Evolutionary conservation across 1,140 invertebrate species (phyloP).

Genomic region (Papilio polyxenes): DNA sequence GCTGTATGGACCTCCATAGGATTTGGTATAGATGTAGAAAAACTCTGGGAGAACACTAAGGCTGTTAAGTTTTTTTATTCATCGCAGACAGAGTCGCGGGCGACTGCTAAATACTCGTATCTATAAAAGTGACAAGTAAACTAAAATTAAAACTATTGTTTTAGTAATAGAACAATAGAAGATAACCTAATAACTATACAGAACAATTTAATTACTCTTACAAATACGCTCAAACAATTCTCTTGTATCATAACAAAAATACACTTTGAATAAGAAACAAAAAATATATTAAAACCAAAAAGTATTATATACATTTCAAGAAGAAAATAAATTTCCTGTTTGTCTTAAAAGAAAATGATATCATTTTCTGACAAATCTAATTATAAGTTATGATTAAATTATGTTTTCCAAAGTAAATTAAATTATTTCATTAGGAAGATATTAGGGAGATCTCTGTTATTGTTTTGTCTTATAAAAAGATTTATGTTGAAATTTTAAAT

Average conservation of each 20-base stretch:
- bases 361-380: conserved; percentile 12
- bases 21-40: no score
- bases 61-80: no score
- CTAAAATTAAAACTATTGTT: no score
- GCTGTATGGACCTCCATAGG: no score
- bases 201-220: no score
- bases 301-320: not conserved
- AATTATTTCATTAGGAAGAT: conserved; percentile 10
- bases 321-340: not conserved
- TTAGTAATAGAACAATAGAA: not conserved
- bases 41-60: no score
- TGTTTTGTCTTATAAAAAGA: not conserved
- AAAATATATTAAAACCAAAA: not conserved
- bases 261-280: not conserved
- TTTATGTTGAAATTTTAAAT: not conserved
- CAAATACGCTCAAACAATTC: not conserved
- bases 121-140: no score
- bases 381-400: conserved; percentile 15
- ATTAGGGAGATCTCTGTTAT: not conserved
- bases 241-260: not conserved
- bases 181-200: not conserved
- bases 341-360: conserved; percentile 8
- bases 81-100: no score
- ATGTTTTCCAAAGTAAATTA: conserved; percentile 4
- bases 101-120: no score